Percentiles rank a stretch among this genome's conserved stretches.
Evolutionary conservation across 2,113 vertebrate genomes (phyloP).

Genomic region (Gobio gobio): DNA sequence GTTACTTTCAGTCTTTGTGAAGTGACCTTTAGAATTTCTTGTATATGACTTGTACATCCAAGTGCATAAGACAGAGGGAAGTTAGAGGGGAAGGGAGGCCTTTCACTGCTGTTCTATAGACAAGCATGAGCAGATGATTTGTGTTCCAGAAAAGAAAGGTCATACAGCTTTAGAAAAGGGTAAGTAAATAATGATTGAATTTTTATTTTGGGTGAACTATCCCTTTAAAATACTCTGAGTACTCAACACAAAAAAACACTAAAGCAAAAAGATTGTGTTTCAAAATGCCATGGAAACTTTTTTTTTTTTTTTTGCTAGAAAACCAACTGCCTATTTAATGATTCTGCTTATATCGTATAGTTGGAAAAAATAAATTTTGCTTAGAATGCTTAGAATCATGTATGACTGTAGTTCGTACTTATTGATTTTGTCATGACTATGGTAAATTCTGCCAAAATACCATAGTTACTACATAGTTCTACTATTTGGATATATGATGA

Average conservation of each 20-base stretch:
- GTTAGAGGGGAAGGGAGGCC: too few species aligned
- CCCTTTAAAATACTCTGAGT: background rate
- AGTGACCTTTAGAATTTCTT: too few species aligned
- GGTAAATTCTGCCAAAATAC: conserved; percentile 18
- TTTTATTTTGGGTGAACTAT: background rate
- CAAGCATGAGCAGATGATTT: too few species aligned
- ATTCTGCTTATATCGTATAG: background rate
- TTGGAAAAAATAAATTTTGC: background rate
- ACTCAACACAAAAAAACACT: background rate
- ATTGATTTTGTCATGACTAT: conserved; percentile 1
- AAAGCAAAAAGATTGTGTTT: conserved; percentile 22
- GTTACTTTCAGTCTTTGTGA: too few species aligned
- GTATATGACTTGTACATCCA: too few species aligned
- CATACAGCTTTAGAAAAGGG: background rate
- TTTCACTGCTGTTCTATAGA: too few species aligned
- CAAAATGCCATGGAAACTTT: conserved; percentile 55
- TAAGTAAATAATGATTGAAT: background rate
- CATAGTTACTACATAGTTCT: background rate
- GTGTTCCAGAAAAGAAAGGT: background rate
- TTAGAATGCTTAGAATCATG: conserved; percentile 1
- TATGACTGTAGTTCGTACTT: background rate
- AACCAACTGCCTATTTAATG: conserved; percentile 28
- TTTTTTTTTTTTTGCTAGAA: conserved; percentile 43
- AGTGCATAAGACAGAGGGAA: too few species aligned
- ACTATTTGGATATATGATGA: background rate